Evolutionary conservation across 2,888 invertebrate species (phyloP).

Genomic region (Oscheius myriophilus): DNA sequence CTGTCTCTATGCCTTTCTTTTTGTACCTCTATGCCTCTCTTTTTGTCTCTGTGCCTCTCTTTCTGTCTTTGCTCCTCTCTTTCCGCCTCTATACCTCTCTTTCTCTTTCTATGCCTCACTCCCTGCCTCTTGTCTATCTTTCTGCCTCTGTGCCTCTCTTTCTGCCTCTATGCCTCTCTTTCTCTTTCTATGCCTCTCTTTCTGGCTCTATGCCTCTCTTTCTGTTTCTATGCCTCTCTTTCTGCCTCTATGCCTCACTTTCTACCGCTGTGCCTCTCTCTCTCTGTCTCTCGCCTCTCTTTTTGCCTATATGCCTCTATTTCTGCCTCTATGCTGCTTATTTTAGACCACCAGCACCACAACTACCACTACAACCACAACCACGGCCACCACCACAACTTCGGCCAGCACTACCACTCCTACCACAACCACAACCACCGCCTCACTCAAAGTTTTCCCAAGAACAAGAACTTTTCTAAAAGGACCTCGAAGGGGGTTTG

Average conservation of each 20-base stretch:
- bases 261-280: no score
- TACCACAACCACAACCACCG: slow-evolving; percentile 28
- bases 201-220: not conserved
- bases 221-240: not conserved
- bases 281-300: no score
- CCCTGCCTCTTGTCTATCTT: no score
- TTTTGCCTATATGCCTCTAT: no score
- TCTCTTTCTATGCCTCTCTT: no score
- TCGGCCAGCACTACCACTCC: slow-evolving; percentile 20
- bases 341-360: slow-evolving; percentile 20
- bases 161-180: not conserved
- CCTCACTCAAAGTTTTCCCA: not conserved
- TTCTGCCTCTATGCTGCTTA: not conserved
- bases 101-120: not conserved
- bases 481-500: slow-evolving; percentile 5
- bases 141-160: not conserved
- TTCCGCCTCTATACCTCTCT: not conserved
- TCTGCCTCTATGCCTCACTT: not conserved
- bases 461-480: slow-evolving; percentile 18
- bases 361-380: slow-evolving; percentile 24
- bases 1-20: not conserved
- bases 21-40: not conserved
- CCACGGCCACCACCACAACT: slow-evolving; percentile 23
- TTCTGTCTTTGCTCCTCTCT: not conserved
- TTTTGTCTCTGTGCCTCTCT: not conserved